A percentile compares a stretch with the other conserved stretches of the same genome.
phyloP scores from a whole-genome alignment of 1,140 invertebrate species.

The Varroa destructor region DNA sequence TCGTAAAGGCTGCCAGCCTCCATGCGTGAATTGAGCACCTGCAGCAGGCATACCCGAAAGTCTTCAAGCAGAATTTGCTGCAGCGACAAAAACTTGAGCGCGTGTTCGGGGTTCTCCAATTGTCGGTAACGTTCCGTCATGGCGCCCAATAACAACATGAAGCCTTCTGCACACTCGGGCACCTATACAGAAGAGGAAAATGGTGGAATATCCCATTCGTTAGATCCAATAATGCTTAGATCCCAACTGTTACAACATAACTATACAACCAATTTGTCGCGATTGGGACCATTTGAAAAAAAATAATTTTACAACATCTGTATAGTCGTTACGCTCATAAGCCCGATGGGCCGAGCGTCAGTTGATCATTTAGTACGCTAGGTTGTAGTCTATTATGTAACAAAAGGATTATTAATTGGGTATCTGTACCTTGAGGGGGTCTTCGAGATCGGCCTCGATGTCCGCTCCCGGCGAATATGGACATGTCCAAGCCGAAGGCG shows the following conservation, averaged over 20 bases:
- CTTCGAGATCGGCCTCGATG: constrained; percentile 25
- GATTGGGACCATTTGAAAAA: too few relatives aligned
- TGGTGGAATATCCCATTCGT: too few relatives aligned
- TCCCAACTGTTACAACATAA: too few relatives aligned
- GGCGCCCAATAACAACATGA: constrained; percentile 35
- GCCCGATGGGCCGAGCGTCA: too few relatives aligned
- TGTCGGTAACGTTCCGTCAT: constrained; percentile 35
- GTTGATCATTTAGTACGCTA: too few relatives aligned
- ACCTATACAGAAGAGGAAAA: constrained; percentile 30
- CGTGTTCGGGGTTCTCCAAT: constrained; percentile 37
- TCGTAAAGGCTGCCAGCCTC: constrained; percentile 49
- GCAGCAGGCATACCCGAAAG: constrained; percentile 62
- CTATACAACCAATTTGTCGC: too few relatives aligned
- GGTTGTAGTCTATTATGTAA: too few relatives aligned
- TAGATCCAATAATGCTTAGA: too few relatives aligned
- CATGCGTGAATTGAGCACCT: constrained; percentile 50
- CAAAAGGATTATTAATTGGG: too few relatives aligned
- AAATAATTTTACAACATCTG: too few relatives aligned
- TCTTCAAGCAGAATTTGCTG: constrained; percentile 79
- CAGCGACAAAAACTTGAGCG: constrained; percentile 69
- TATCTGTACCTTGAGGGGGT: background rate
- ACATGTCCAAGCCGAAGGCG: constrained; percentile 24
- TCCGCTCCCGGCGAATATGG: constrained; percentile 14
- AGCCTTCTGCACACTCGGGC: constrained; percentile 36
- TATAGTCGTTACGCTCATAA: too few relatives aligned